These are phyloP conservation scores for Hucho hucho DNA, from an alignment of 2,113 vertebrate genomes.

Conservation along the genomic window DNA sequence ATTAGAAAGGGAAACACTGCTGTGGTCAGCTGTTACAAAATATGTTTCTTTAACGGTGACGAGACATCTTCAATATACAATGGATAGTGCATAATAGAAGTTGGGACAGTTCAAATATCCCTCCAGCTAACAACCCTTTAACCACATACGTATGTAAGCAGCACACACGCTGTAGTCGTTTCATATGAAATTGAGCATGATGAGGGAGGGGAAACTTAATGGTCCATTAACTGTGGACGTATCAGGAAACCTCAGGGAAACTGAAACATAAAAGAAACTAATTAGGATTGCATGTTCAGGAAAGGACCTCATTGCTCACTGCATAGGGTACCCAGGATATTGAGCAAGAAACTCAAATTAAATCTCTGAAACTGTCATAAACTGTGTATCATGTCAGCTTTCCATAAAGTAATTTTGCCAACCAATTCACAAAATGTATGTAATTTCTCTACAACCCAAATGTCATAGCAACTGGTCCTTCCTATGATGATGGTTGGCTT, in stretches of 20 bases:
- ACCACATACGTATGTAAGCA: slow-evolving; percentile 49
- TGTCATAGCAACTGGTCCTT: slow-evolving; percentile 31
- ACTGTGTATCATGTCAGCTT: neutral
- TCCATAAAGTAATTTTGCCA: no score
- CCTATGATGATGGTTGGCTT: no score
- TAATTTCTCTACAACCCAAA: no score
- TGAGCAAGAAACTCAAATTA: neutral
- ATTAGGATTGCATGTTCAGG: slow-evolving; percentile 51
- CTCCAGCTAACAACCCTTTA: no score
- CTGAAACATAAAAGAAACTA: slow-evolving; percentile 54
- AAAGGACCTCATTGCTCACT: slow-evolving; percentile 7
- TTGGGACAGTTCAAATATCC: no score
- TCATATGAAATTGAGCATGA: slow-evolving; percentile 59
- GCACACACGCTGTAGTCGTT: slow-evolving; percentile 35
- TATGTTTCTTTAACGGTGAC: no score
- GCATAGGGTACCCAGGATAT: neutral
- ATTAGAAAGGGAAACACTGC: no score
- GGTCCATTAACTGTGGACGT: slow-evolving; percentile 61
- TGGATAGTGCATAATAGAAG: no score
- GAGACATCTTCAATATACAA: no score
- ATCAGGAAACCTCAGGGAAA: slow-evolving; percentile 61
- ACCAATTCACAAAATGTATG: no score
- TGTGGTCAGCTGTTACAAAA: neutral
- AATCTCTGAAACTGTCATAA: neutral
- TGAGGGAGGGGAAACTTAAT: slow-evolving; percentile 60